Evolutionary conservation across 2,797 vertebrate species (phyloP), one percentile per base, ranked within the genome.

Genomic region (Semotilus atromaculatus): DNA sequence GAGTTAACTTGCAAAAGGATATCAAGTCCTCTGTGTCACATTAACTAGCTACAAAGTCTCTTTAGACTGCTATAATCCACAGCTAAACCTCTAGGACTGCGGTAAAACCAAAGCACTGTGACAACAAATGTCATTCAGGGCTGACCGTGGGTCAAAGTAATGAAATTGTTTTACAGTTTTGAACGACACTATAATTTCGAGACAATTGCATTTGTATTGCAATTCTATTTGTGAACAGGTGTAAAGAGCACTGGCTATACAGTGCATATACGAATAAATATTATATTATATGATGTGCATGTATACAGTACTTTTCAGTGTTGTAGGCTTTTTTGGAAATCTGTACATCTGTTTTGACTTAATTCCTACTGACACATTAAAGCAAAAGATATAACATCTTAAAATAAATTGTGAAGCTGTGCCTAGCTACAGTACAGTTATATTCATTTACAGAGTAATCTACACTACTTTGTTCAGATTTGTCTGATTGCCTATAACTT

Each of bases 21-120:
- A 82, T 26, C 64, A 3, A 67, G 36, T 73, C 67, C 80, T 82
- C 68, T 79, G 53, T 81, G 71, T 85, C 68, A 82, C 74, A 68
- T 60, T 85, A 82, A 85, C 85, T 80, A 82, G n/a, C 43, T 77
- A 43, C 72, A 45, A n/a, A 26, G 18, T 60, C 55, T 76, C 67
- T 73, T 62, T 73, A 43, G 66, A 67, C 45, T n/a, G 19, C 55
- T 43, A 9, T 85, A 85, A 85, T 79, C 73, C 67, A 77, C 75
- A 55, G 71, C 23, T 62, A 40, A 81, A 70, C 36, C 77, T 45
- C 26, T 5, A n/a, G 58, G 45, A 8, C n/a, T 13, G 71, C n/a
- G 14, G 45, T 67, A 76, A 60, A 81, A 64, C 7, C 51, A 34
- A 84, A 77, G 53, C 34, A 7, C 21, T 43, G 73, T 71, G 53